phyloP scores from a whole-genome alignment of 2,888 invertebrate genomes.

The Diploptera punctata region DNA sequence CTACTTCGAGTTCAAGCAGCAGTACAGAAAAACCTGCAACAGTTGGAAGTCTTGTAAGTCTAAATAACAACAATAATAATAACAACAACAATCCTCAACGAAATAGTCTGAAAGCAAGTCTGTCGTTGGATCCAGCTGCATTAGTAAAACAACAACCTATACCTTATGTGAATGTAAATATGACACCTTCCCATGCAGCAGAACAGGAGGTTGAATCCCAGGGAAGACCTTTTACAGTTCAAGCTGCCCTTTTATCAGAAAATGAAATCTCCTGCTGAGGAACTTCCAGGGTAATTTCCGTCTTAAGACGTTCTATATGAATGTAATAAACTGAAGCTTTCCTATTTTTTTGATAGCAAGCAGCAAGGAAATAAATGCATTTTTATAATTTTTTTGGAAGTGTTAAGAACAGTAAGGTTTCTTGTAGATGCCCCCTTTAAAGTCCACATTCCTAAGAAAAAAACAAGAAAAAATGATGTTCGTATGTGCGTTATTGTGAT shows the following conservation, averaged over 20 bases:
- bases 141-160: constrained; percentile 44
- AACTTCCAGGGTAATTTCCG: background rate
- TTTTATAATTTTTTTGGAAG: background rate
- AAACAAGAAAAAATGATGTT: too few species aligned
- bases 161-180: constrained; percentile 42
- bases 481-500: too few species aligned
- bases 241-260: constrained; percentile 40
- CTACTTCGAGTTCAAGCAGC: constrained; percentile 21
- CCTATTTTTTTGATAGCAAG: constrained; percentile 26
- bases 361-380: background rate
- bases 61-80: constrained; percentile 35
- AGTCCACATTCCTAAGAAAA: too few species aligned
- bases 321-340: constrained; percentile 21
- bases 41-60: constrained; percentile 39
- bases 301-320: background rate
- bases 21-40: constrained; percentile 34
- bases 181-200: constrained; percentile 37
- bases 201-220: constrained; percentile 34
- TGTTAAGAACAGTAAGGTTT: too few species aligned
- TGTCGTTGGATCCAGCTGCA: constrained; percentile 55
- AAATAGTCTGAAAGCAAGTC: constrained; percentile 52
- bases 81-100: constrained; percentile 34
- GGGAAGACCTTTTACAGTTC: constrained; percentile 42
- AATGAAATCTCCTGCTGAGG: constrained; percentile 46
- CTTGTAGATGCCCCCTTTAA: too few species aligned